Percentiles rank a stretch among this genome's conserved stretches.
Conservation (phyloP, 2,888 invertebrate species). For the Rotaria macrura region DNA sequence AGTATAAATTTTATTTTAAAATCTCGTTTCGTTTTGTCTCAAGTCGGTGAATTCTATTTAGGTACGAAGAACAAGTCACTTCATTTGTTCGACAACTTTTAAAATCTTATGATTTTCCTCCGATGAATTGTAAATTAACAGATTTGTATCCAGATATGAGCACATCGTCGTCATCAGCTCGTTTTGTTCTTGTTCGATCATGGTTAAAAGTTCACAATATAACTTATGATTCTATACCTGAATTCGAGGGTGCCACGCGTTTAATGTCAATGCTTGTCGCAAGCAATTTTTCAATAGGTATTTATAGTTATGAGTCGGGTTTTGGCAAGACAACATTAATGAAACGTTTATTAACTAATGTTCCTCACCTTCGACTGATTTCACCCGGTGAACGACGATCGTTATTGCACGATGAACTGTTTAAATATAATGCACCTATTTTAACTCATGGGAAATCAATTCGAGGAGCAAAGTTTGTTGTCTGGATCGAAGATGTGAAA, state of each 20-base stretch:
- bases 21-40: too few species aligned
- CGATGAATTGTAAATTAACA: not conserved
- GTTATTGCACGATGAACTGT: not conserved
- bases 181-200: not conserved
- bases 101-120: not conserved
- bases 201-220: not conserved
- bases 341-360: not conserved
- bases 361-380: not conserved
- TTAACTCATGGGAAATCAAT: not conserved
- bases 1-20: not conserved
- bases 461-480: not conserved
- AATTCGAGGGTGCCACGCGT: not conserved
- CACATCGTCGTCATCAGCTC: not conserved
- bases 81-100: not conserved
- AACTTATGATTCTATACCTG: not conserved
- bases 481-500: constrained; percentile 16
- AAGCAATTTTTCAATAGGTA: not conserved
- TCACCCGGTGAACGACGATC: not conserved
- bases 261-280: not conserved
- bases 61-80: not conserved
- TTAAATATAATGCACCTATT: not conserved
- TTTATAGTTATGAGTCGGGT: not conserved
- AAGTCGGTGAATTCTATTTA: not conserved
- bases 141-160: not conserved
- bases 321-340: constrained; percentile 14